Evolutionary conservation across 2,113 vertebrate species (phyloP).

Genomic region (Elanoides forficatus): DNA sequence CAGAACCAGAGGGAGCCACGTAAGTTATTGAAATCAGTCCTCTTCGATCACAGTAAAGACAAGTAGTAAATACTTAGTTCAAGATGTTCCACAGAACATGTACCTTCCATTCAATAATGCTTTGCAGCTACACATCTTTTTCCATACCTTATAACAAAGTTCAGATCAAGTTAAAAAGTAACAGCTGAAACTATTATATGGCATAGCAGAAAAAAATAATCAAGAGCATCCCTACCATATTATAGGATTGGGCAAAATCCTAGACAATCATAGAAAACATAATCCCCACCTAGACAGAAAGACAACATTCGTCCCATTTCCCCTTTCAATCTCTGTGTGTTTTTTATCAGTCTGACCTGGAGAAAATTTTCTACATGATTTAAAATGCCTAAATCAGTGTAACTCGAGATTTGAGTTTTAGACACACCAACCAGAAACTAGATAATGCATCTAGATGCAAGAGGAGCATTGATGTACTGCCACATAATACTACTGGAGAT

Average conservation of each 20-base stretch:
- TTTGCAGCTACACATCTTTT: neutral
- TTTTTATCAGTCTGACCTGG: neutral
- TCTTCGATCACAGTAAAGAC: neutral
- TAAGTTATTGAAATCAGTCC: neutral
- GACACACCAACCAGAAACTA: neutral
- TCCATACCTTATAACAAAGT: neutral
- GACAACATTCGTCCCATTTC: neutral
- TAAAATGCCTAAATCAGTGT: neutral
- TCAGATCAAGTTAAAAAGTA: neutral
- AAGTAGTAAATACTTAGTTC: neutral
- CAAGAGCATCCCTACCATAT: neutral
- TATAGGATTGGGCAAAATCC: neutral
- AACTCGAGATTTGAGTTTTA: neutral
- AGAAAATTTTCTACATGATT: neutral
- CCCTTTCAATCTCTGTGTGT: neutral
- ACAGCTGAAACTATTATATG: neutral
- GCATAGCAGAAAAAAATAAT: neutral
- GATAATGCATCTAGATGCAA: neutral
- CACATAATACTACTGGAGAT: neutral
- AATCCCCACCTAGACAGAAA: neutral
- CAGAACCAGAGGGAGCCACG: neutral
- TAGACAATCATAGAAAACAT: neutral
- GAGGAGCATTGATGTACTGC: neutral
- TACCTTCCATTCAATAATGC: neutral
- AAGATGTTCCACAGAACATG: neutral